Conservation (phyloP, 2,113 vertebrate species). For the Megaceryle torquata region DNA sequence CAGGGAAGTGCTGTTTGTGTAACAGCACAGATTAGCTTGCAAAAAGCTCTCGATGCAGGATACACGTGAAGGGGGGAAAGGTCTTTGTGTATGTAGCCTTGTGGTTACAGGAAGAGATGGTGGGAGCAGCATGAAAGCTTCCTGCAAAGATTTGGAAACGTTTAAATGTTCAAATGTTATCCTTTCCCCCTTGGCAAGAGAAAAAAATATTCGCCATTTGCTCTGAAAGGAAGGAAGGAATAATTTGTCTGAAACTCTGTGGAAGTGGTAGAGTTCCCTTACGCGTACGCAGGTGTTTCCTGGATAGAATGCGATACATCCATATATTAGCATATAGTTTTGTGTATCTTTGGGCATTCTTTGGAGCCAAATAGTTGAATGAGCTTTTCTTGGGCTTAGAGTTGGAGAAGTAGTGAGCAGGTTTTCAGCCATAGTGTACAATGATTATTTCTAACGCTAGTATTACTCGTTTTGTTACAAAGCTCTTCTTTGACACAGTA, state of each 20-base stretch:
- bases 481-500: background rate
- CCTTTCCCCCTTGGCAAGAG: background rate
- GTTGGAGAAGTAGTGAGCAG: background rate
- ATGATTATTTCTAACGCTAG: background rate
- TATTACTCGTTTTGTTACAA: background rate
- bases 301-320: background rate
- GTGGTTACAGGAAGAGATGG: background rate
- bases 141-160: background rate
- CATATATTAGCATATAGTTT: background rate
- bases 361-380: background rate
- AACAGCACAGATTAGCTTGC: background rate
- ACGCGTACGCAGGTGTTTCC: constrained; percentile 9
- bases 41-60: background rate
- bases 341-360: background rate
- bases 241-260: background rate
- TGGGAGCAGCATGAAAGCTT: background rate
- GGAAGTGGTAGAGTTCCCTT: constrained; percentile 18
- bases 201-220: background rate
- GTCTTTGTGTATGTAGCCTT: background rate
- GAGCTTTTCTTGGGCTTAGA: background rate
- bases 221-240: constrained; percentile 45
- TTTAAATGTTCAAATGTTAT: background rate
- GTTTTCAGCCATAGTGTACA: rapidly evolving
- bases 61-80: background rate
- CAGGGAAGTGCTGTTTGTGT: background rate